Conservation (phyloP, 2,113 vertebrate genomes). For the Poeciliopsis occidentalis region DNA sequence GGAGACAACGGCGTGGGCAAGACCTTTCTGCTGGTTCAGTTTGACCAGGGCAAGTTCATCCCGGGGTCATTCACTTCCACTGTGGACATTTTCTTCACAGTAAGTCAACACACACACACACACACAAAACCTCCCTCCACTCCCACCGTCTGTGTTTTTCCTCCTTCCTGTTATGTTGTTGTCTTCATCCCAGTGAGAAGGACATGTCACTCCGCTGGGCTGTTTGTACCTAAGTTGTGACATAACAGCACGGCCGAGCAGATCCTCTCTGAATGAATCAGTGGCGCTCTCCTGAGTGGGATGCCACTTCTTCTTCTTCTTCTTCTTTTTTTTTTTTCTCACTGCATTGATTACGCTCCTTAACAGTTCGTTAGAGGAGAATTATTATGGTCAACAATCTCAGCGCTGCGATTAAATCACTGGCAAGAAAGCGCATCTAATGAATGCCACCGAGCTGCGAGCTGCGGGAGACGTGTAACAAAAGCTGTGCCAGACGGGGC, state of each 20-base stretch:
- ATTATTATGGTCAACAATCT: slow-evolving; percentile 46
- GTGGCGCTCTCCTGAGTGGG: slow-evolving; percentile 24
- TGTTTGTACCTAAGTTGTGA: slow-evolving; percentile 41
- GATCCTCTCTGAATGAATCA: slow-evolving; percentile 34
- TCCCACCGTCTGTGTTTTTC: background rate
- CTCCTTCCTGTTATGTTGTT: background rate
- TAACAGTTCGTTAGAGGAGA: slow-evolving; percentile 14
- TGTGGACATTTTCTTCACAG: slow-evolving; percentile 87
- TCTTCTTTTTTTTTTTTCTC: slow-evolving; percentile 23
- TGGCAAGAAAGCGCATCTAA: slow-evolving; percentile 34
- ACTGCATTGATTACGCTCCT: slow-evolving; percentile 50
- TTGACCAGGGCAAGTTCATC: slow-evolving; percentile 91
- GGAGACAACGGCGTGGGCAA: slow-evolving; percentile 89
- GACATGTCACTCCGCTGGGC: slow-evolving; percentile 18
- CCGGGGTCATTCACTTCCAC: slow-evolving; percentile 88
- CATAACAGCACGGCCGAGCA: slow-evolving; percentile 18
- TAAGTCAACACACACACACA: slow-evolving; percentile 76
- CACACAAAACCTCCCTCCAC: background rate
- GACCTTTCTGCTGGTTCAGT: slow-evolving; percentile 89
- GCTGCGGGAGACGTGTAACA: slow-evolving; percentile 50
- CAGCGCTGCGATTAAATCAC: slow-evolving; percentile 46
- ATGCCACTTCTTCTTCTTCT: slow-evolving; percentile 30
- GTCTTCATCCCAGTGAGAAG: slow-evolving; percentile 31
- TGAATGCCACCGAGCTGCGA: slow-evolving; percentile 44
- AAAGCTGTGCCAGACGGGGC: slow-evolving; percentile 30